These are phyloP conservation scores for Lasioglossum figueresi DNA, from an alignment of 2,888 invertebrate species.

Conservation along the genomic window DNA sequence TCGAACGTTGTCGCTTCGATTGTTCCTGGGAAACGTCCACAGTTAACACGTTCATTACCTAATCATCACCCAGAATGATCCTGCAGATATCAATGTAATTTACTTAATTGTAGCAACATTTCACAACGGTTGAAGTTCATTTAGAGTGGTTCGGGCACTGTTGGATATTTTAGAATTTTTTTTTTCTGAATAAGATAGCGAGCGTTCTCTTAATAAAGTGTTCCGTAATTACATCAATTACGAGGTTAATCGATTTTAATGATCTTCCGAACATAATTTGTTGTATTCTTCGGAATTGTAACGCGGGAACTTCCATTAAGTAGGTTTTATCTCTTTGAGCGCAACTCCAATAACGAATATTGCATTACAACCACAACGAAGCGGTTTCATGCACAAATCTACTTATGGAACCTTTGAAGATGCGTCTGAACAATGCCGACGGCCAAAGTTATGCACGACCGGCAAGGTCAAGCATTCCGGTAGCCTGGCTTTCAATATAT, in stretches of 20 bases:
- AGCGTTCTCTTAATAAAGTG: neutral
- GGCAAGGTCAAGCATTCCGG: conserved; percentile 33
- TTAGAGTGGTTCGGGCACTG: too few relatives aligned
- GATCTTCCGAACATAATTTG: neutral
- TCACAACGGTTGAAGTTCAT: neutral
- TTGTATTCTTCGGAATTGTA: neutral
- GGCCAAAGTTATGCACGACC: conserved; percentile 20
- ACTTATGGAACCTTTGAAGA: conserved; percentile 44
- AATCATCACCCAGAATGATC: neutral
- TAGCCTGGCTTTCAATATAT: conserved; percentile 12
- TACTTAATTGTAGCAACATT: neutral
- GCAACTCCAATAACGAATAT: conserved; percentile 23
- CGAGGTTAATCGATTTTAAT: neutral
- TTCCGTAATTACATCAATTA: neutral
- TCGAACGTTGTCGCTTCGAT: neutral
- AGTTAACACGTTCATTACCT: neutral
- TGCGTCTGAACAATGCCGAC: conserved; percentile 30
- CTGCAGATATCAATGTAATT: neutral
- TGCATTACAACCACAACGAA: conserved; percentile 10
- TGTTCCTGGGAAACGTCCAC: neutral
- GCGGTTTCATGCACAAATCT: conserved; percentile 23
- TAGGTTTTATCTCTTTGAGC: neutral
- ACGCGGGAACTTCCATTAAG: neutral
- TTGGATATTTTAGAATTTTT: too few relatives aligned
- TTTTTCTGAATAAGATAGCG: neutral